These are phyloP conservation scores for Spodoptera frugiperda DNA, from an alignment of 1,140 invertebrate species.

Conservation along the genomic window DNA sequence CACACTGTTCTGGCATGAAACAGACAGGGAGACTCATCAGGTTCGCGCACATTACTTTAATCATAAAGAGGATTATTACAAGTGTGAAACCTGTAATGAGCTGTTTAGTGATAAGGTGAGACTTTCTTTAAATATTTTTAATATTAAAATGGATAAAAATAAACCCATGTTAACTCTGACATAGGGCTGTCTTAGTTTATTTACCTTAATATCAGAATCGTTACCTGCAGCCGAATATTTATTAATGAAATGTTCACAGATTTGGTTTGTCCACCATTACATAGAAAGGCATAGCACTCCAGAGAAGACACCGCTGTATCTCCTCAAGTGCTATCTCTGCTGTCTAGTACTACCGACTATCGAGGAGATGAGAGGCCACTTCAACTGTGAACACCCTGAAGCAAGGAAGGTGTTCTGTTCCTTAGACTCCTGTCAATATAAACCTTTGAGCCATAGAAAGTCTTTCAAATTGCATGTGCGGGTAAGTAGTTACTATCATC, in stretches of 20 bases:
- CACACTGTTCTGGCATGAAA: conserved; percentile 83
- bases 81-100: conserved; percentile 73
- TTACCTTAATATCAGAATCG: too few species aligned
- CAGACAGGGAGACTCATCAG: conserved; percentile 79
- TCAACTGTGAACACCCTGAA: conserved; percentile 71
- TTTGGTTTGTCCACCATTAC: conserved; percentile 77
- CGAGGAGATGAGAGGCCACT: conserved; percentile 75
- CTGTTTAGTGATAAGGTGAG: conserved; percentile 83
- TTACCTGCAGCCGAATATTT: too few species aligned
- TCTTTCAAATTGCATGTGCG: conserved; percentile 81
- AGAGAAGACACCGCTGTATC: conserved; percentile 48
- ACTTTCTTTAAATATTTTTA: background rate
- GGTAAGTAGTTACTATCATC: too few species aligned
- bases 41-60: conserved; percentile 72
- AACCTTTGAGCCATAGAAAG: conserved; percentile 76
- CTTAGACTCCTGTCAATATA: conserved; percentile 74
- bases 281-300: conserved; percentile 65
- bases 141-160: too few species aligned
- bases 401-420: conserved; percentile 78
- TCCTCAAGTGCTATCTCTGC: conserved; percentile 78
- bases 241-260: conserved; percentile 50
- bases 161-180: too few species aligned
- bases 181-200: too few species aligned
- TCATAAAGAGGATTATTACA: conserved; percentile 79
- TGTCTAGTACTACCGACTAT: conserved; percentile 64